phyloP scores from a whole-genome alignment of 2,113 vertebrate genomes.

The Sander vitreus region DNA sequence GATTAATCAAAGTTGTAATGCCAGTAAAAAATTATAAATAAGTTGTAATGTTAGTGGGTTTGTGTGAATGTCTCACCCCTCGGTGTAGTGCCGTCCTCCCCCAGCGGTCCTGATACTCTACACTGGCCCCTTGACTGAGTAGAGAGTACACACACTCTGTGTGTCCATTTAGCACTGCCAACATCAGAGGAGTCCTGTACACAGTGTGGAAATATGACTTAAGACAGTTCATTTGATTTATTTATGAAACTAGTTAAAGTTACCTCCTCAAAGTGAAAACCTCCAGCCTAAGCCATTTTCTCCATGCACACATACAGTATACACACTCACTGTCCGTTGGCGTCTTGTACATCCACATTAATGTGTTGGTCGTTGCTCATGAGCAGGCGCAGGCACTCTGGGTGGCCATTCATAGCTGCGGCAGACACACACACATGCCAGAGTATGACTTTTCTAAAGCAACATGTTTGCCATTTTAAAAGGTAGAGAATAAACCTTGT shows the following conservation, averaged over 20 bases:
- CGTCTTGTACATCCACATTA: constrained; percentile 93
- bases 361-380: constrained; percentile 92
- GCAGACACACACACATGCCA: constrained; percentile 18
- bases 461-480: neutral
- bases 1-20: neutral
- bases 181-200: constrained; percentile 93
- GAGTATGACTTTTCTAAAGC: neutral
- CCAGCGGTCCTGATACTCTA: constrained; percentile 95
- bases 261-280: neutral
- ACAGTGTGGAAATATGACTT: constrained; percentile 5
- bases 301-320: constrained; percentile 17
- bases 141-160: constrained; percentile 95
- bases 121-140: constrained; percentile 94
- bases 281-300: neutral
- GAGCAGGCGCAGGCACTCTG: constrained; percentile 94
- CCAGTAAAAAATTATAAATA: neutral
- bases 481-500: neutral
- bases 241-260: constrained; percentile 3
- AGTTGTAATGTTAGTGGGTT: neutral
- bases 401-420: constrained; percentile 95
- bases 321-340: constrained; percentile 93
- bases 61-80: constrained; percentile 86
- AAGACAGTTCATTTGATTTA: neutral
- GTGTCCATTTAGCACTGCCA: constrained; percentile 97
- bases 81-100: constrained; percentile 95